phyloP scores from a whole-genome alignment of 2,113 vertebrate genomes.

The Athene noctua region DNA sequence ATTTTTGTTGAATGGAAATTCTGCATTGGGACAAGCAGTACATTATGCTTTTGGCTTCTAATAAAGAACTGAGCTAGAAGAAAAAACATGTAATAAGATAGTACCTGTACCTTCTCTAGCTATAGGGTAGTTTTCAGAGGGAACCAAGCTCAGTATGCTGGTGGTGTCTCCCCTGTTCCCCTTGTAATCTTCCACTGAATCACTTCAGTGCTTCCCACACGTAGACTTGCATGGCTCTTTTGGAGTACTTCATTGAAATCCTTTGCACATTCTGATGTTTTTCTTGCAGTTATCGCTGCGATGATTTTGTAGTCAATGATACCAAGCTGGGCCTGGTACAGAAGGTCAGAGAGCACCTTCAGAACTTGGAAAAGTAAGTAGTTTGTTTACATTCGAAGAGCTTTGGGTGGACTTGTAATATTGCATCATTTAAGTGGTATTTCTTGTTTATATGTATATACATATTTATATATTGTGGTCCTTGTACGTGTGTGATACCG shows the following conservation, averaged over 20 bases:
- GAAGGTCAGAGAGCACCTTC: conserved; percentile 94
- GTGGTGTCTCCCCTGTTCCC: not conserved
- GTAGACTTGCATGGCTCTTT: not conserved
- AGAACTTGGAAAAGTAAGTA: conserved; percentile 97
- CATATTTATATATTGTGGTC: not conserved
- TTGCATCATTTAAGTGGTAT: not conserved
- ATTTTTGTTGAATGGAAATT: not conserved
- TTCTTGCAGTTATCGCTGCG: conserved; percentile 92
- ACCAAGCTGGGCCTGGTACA: conserved; percentile 93
- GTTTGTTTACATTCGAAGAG: not conserved
- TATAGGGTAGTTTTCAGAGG: not conserved
- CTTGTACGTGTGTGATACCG: not conserved
- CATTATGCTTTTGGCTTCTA: not conserved
- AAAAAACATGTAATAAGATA: not conserved
- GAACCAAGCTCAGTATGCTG: not conserved
- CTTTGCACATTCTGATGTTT: conserved; percentile 17
- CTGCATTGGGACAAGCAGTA: not conserved
- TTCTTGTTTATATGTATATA: not conserved
- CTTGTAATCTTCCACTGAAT: not conserved
- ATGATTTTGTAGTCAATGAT: conserved; percentile 98
- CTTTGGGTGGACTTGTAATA: not conserved
- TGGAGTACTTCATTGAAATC: not conserved
- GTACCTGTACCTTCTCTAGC: not conserved
- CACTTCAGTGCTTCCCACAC: not conserved
- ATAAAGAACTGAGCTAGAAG: not conserved